Conservation (phyloP, 2,113 vertebrate genomes). For the Hypocryptadius cinnamomeus region DNA sequence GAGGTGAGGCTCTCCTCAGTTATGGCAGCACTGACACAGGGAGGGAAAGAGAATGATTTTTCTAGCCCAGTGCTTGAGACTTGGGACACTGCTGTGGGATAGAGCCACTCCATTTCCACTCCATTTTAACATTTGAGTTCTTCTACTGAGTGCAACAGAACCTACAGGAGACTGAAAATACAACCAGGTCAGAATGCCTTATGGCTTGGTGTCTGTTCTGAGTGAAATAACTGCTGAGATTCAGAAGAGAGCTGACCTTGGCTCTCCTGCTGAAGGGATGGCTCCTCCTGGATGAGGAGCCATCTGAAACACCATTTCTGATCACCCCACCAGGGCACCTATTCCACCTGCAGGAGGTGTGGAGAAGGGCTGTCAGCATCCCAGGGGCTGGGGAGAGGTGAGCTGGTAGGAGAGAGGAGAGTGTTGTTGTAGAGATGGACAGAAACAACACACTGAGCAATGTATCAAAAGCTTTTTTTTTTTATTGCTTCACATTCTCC, state of each 20-base stretch:
- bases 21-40: background rate
- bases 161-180: background rate
- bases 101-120: rapidly evolving
- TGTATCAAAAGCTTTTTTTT: background rate
- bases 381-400: background rate
- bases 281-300: background rate
- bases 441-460: too few relatives aligned
- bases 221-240: background rate
- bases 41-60: background rate
- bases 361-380: background rate
- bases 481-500: background rate
- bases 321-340: background rate
- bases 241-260: background rate
- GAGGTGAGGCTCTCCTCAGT: background rate
- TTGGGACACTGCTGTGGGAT: background rate
- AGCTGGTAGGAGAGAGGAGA: background rate
- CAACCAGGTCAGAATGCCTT: background rate
- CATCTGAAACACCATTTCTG: background rate
- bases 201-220: background rate
- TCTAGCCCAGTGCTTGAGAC: background rate
- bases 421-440: background rate
- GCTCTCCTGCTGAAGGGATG: background rate
- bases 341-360: background rate
- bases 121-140: background rate
- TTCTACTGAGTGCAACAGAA: background rate